Percentiles rank a stretch among this genome's conserved stretches.
phyloP scores from a whole-genome alignment of 2,113 vertebrate species.

The Macaca fascicularis region DNA sequence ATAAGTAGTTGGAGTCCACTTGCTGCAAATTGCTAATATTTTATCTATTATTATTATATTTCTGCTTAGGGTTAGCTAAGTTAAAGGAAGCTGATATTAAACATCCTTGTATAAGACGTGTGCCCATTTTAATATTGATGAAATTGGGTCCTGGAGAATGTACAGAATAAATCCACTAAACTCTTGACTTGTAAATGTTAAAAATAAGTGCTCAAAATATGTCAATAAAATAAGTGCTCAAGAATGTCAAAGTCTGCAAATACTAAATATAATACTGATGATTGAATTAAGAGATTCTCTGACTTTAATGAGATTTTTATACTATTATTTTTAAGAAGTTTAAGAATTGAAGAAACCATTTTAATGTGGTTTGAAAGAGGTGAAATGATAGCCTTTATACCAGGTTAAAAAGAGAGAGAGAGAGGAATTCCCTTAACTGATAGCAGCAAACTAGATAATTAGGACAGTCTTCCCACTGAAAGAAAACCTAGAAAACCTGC shows the following conservation, averaged over 20 bases:
- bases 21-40: background rate
- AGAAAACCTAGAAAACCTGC: background rate
- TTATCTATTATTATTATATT: background rate
- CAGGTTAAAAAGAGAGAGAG: background rate
- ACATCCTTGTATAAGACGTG: background rate
- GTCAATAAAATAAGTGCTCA: no score
- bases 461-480: background rate
- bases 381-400: background rate
- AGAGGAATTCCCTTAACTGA: background rate
- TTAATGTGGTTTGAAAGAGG: background rate
- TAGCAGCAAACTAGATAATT: background rate
- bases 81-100: background rate
- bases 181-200: background rate
- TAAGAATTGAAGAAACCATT: background rate
- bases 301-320: background rate
- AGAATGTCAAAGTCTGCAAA: background rate
- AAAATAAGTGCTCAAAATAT: background rate
- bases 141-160: background rate
- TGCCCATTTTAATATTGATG: background rate
- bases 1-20: background rate
- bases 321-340: background rate
- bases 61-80: background rate
- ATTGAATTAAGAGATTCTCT: background rate
- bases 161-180: background rate
- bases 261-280: conserved; percentile 11